Base-by-base conservation (phyloP, 1,140 invertebrate species). In the Drosophila kurseongensis region DNA sequence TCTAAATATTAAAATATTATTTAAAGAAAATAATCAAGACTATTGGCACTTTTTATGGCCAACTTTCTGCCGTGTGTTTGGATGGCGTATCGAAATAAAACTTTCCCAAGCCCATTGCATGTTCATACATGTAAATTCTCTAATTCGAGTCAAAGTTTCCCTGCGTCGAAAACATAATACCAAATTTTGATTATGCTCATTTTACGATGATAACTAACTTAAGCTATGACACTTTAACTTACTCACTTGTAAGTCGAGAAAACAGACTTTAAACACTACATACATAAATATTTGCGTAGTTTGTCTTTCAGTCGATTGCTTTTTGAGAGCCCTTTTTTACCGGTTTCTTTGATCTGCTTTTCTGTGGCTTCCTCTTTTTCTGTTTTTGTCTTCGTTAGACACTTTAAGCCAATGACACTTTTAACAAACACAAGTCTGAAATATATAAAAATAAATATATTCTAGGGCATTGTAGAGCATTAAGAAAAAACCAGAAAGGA, bases 311-410 rank as follows among this genome's bases (percentile, higher is more conserved):
- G 41, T 58, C 36, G 52, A 45, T 81, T 73, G 52, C n/a, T 32
- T 48, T 77, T 50, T 47, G 10, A 48, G 44, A 41, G 29, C 41
- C 35, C 36, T 45, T 72, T 41, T 51, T 29, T 9, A 16, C 23
- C n/a, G 57, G 50, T 47, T 66, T 10, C 82, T 81, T 82, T 81
- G 54, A 78, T 75, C 74, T 78, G 59, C 41, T 45, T 75, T 86
- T 82, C 51, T 83, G 35, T 73, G 83, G 83, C 83, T 86, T 88
- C 83, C 45, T 63, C 18, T 10, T 18, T 61, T 69, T 71, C 13
- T 63, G 41, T 51, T 59, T 45, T 12, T 52, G 8, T 29, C 41
- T 47, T 59, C 9, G 44, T 45, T 58, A 27, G 4, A 5, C 5
- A 5, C 69, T 75, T 68, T 66, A 73, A 82, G 56, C 45, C 59